These are phyloP conservation scores for Bergia puertoricense DNA, from an alignment of 92 coral and sea anemone genomes.

Conservation along the genomic window DNA sequence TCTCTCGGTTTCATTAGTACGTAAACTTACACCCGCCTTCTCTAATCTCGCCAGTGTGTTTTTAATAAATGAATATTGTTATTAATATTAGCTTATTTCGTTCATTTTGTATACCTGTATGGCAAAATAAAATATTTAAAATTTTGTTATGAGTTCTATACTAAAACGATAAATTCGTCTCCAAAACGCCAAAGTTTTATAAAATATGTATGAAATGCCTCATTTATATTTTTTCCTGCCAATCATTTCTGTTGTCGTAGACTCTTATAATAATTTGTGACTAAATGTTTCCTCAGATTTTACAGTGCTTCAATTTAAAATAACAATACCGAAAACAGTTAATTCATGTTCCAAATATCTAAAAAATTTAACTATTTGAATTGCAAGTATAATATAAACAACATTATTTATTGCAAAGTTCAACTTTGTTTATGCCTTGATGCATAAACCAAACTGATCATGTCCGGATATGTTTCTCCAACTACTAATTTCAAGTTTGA, in stretches of 20 bases:
- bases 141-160: not conserved
- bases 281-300: not conserved
- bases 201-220: not conserved
- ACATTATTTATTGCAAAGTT: constrained; percentile 20
- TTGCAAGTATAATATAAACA: constrained; percentile 21
- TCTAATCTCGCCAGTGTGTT: not conserved
- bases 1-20: not conserved
- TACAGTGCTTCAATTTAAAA: not conserved
- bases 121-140: not conserved
- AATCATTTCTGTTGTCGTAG: not conserved
- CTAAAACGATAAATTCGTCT: not conserved
- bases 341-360: constrained; percentile 2
- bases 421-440: constrained; percentile 28
- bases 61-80: not conserved
- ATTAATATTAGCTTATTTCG: not conserved
- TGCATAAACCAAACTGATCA: constrained; percentile 9
- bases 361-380: constrained; percentile 13
- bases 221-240: not conserved
- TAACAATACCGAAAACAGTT: constrained; percentile 1
- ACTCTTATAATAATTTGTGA: not conserved
- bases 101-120: constrained; percentile 1
- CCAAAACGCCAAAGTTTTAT: not conserved
- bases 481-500: not conserved
- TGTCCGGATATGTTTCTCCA: not conserved
- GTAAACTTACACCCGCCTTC: not conserved